Evolutionary conservation across 2,113 vertebrate genomes (phyloP), one percentile per base, ranked within the genome.

Genomic region (Microcebus jonahi): DNA sequence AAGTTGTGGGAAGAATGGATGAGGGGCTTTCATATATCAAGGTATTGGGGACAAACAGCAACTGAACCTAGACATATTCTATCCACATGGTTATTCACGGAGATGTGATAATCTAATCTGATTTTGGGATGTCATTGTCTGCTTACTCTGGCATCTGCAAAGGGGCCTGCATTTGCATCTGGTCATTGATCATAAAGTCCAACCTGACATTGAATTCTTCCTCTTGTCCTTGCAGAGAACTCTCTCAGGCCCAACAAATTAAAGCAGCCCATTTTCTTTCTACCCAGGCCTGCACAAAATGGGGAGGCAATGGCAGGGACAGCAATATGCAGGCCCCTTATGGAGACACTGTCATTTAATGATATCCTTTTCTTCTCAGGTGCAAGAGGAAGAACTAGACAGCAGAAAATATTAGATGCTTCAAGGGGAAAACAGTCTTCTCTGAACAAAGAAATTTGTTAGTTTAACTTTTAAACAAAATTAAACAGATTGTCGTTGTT

Each of bases 381-480:
- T 48, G 8, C 3, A 71, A 96, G 9, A 73, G 45, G 80, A 73
- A 57, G 14, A 92, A 67, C 4, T 63, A 67, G 29, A 63, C 29
- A 76, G 75, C 5, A 2, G 61, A 39, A 23, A 45, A 36, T n/a
- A 45, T n/a, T n/a, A 93, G 48, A 68, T 61, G 18, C 45, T 81
- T 86, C 31, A 83, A 80, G 55, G 0, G 3, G 31, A 67, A 50
- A 70, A 83, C 27, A 11, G 9, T 5, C 8, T 73, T 88, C 25
- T 55, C 31, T 63, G 39, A 9, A 57, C 57, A 89, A 75, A 88
- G 42, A 68, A 42, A 68, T 93, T 59, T 92, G 21, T 92, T 61
- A 31, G 11, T 76, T 94, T 95, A 71, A 92, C 2, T 79, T 65
- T 65, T 50, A 68, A 94, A 57, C 63, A 85, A 71, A 92, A 65